phyloP scores from a whole-genome alignment of 64 coral and sea anemone genomes.

The Hydrozoanthus tunicans region DNA sequence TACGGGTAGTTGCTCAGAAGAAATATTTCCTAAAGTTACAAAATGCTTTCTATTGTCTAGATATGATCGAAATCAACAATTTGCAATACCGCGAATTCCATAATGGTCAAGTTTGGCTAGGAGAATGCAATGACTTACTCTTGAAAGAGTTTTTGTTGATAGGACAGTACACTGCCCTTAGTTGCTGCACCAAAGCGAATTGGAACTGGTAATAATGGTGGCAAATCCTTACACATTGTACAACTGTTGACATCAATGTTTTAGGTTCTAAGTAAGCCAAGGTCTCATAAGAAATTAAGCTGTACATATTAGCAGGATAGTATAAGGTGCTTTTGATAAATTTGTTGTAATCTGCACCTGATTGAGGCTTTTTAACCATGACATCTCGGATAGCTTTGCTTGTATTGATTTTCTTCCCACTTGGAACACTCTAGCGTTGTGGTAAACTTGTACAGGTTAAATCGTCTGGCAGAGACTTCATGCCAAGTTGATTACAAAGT shows the following conservation, averaged over 20 bases:
- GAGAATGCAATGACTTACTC: neutral
- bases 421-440: constrained; percentile 24
- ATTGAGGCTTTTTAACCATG: constrained; percentile 41
- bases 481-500: constrained; percentile 28
- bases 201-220: constrained; percentile 1
- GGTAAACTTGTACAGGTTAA: constrained; percentile 55
- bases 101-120: no score
- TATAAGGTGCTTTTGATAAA: constrained; percentile 40
- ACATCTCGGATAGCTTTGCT: constrained; percentile 30
- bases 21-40: no score
- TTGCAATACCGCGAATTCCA: no score
- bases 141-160: constrained; percentile 43
- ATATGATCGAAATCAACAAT: no score
- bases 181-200: constrained; percentile 2
- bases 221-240: constrained; percentile 3
- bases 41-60: no score
- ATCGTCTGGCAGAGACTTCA: constrained; percentile 15
- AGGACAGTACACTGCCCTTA: constrained; percentile 51
- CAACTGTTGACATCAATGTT: constrained; percentile 13
- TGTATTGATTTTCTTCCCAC: neutral
- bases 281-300: constrained; percentile 1
- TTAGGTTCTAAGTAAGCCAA: constrained; percentile 15
- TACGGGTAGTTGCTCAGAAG: no score
- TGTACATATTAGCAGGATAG: constrained; percentile 22
- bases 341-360: constrained; percentile 52